Evolutionary conservation across 2,797 vertebrate species (phyloP).

Genomic region (Sebastes diaconus): DNA sequence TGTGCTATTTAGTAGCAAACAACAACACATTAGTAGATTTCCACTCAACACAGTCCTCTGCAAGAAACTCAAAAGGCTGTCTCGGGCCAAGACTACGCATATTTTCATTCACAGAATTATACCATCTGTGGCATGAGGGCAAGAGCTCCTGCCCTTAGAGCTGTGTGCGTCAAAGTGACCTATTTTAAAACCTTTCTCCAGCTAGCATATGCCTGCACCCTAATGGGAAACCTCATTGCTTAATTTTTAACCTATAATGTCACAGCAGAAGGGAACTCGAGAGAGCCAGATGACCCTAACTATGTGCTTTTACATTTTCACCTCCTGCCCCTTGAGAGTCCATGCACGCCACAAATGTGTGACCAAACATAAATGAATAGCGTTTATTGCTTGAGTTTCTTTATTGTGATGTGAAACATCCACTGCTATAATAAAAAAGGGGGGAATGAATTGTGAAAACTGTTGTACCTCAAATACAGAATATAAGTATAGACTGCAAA

Average conservation of each 20-base stretch:
- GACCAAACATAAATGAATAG: slow-evolving; percentile 1
- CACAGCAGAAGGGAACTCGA: not conserved
- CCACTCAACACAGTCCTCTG: slow-evolving; percentile 32
- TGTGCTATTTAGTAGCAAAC: slow-evolving; percentile 68
- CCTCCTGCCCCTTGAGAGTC: not conserved
- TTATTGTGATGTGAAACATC: not conserved
- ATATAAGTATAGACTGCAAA: not conserved
- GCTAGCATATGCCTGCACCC: not conserved
- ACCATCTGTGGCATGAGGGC: not conserved
- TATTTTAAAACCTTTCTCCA: slow-evolving; percentile 9
- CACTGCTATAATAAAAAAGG: not conserved
- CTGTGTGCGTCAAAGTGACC: slow-evolving; percentile 6
- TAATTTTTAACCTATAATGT: not conserved
- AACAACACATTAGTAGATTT: slow-evolving; percentile 58
- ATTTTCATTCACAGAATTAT: slow-evolving; percentile 45
- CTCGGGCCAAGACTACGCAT: slow-evolving; percentile 13
- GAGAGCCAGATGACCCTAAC: not conserved
- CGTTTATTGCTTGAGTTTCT: not conserved
- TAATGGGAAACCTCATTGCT: not conserved
- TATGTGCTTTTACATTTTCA: not conserved
- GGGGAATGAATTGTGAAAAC: not conserved
- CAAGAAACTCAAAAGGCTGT: slow-evolving; percentile 39
- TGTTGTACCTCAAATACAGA: not conserved
- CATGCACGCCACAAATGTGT: not conserved
- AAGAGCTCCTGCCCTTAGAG: slow-evolving; percentile 3